Conservation (phyloP, 2,113 vertebrate genomes). For the Gallinago media region DNA sequence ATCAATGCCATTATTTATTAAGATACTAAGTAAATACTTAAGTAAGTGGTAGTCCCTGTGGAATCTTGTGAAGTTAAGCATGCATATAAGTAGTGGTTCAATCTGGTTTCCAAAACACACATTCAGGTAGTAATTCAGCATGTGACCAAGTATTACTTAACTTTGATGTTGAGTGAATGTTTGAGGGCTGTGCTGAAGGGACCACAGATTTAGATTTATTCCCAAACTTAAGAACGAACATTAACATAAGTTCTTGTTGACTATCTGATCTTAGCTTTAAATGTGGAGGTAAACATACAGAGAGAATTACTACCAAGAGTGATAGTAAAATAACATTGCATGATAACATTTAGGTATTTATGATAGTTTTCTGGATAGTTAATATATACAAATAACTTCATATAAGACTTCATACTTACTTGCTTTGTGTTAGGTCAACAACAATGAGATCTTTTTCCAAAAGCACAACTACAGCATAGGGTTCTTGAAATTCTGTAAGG, state of each 20-base stretch:
- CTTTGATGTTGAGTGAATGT: not conserved
- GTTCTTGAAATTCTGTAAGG: constrained; percentile 92
- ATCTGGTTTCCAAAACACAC: not conserved
- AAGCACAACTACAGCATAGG: constrained; percentile 93
- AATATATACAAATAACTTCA: not conserved
- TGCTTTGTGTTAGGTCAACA: constrained; percentile 94
- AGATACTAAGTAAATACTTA: not conserved
- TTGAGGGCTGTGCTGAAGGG: not conserved
- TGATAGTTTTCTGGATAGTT: not conserved
- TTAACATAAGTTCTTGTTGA: not conserved
- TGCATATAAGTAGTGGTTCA: not conserved
- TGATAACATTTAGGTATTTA: not conserved
- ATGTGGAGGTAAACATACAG: not conserved
- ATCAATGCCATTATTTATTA: not conserved
- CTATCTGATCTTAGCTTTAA: not conserved
- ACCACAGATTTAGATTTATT: not conserved
- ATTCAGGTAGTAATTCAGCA: not conserved
- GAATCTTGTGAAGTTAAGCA: not conserved
- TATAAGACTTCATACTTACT: constrained; percentile 80
- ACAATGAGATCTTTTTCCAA: constrained; percentile 95
- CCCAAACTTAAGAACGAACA: not conserved
- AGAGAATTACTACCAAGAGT: not conserved
- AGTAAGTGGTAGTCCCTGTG: not conserved
- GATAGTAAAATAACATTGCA: not conserved
- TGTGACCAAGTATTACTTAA: not conserved